Conservation (phyloP, 2,888 invertebrate species). For the Heteropelma amictum region DNA sequence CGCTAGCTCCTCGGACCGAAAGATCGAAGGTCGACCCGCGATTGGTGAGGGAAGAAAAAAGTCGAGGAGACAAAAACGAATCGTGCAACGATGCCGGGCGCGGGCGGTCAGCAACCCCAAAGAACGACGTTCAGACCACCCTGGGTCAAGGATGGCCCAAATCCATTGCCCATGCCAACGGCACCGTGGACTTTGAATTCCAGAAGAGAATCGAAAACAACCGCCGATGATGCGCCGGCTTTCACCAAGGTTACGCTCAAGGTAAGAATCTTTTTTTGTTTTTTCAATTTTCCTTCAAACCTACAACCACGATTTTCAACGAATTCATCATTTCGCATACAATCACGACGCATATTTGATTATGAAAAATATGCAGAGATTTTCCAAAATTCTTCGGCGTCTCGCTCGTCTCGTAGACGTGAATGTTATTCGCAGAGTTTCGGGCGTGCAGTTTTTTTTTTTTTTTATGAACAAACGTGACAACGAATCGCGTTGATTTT, state of each 20-base stretch:
- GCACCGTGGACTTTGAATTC: constrained; percentile 83
- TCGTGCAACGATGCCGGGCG: constrained; percentile 75
- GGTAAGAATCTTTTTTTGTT: constrained; percentile 64
- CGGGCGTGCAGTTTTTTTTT: too few species aligned
- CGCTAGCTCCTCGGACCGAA: neutral
- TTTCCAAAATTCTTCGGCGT: too few species aligned
- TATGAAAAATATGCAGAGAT: too few species aligned
- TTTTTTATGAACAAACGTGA: too few species aligned
- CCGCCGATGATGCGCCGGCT: constrained; percentile 73
- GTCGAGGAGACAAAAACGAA: neutral
- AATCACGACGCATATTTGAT: too few species aligned
- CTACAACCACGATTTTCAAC: neutral
- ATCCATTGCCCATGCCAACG: constrained; percentile 80
- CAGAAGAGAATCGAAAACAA: constrained; percentile 73
- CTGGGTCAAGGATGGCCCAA: constrained; percentile 85
- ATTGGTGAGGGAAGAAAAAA: neutral
- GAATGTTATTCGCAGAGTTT: too few species aligned
- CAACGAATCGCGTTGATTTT: too few species aligned
- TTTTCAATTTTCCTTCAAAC: neutral
- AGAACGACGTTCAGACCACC: constrained; percentile 86
- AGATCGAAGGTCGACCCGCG: neutral
- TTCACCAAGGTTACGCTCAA: constrained; percentile 75
- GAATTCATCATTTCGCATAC: too few species aligned
- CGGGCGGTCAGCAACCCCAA: constrained; percentile 79
- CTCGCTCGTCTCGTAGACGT: too few species aligned